phyloP scores from a whole-genome alignment of 2,113 vertebrate species.

The Leptocoma aspasia region DNA sequence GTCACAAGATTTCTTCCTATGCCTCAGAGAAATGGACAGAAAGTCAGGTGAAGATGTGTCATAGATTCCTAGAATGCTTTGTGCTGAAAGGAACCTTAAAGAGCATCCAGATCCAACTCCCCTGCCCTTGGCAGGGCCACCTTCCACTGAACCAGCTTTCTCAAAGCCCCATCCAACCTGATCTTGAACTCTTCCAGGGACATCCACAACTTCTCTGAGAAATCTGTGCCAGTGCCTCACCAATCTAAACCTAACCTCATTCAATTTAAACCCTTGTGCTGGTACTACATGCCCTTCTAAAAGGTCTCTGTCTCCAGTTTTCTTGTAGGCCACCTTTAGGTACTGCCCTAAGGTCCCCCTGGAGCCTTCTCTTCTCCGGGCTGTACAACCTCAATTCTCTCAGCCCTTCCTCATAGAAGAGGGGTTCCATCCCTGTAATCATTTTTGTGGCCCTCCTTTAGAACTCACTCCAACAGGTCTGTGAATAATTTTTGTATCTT shows the following conservation, averaged over 20 bases:
- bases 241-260: neutral
- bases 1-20: neutral
- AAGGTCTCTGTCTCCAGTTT: neutral
- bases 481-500: neutral
- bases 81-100: neutral
- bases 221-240: neutral
- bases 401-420: neutral
- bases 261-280: neutral
- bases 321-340: neutral
- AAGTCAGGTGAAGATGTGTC: neutral
- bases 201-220: neutral
- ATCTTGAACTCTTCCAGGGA: neutral
- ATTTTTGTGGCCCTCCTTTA: neutral
- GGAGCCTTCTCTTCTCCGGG: neutral
- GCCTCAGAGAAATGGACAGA: neutral
- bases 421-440: neutral
- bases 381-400: neutral
- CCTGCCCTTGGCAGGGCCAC: neutral
- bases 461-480: neutral
- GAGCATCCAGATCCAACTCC: accelerated
- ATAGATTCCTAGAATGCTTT: neutral
- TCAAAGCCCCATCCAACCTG: neutral
- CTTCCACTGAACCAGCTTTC: neutral
- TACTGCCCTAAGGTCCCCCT: neutral
- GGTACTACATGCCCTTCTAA: neutral